Evolutionary conservation across 2,888 invertebrate genomes (phyloP).

Genomic region (Anagyrus pseudococci): DNA sequence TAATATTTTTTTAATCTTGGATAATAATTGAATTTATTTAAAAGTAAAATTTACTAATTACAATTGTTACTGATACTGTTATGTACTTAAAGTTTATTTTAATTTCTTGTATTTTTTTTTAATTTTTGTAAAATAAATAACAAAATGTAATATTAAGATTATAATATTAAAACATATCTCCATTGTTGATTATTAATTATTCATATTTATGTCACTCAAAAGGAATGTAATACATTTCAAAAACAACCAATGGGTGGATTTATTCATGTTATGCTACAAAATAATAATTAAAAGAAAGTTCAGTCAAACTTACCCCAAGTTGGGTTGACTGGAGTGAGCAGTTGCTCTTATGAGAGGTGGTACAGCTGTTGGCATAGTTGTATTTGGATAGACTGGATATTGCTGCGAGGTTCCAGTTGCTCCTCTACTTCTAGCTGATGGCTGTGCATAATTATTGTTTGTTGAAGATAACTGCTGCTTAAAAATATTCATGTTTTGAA

Average conservation of each 20-base stretch:
- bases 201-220: no score
- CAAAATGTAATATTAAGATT: no score
- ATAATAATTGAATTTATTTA: no score
- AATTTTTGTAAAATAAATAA: no score
- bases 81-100: no score
- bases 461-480: constrained; percentile 48
- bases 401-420: constrained; percentile 53
- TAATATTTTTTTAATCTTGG: no score
- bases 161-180: no score
- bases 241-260: constrained; percentile 14
- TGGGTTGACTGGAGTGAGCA: constrained; percentile 60
- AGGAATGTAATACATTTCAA: constrained; percentile 21
- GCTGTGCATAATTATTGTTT: constrained; percentile 52
- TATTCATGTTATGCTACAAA: constrained; percentile 4
- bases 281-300: neutral
- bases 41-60: no score
- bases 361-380: constrained; percentile 57
- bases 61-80: no score
- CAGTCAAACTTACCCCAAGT: constrained; percentile 58
- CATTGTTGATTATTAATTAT: no score
- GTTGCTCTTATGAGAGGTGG: constrained; percentile 66
- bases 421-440: constrained; percentile 54
- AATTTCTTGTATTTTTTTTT: no score
- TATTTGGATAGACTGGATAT: constrained; percentile 56
- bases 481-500: neutral